Conservation (phyloP, 2,113 vertebrate species). For the Rallus limicola region DNA sequence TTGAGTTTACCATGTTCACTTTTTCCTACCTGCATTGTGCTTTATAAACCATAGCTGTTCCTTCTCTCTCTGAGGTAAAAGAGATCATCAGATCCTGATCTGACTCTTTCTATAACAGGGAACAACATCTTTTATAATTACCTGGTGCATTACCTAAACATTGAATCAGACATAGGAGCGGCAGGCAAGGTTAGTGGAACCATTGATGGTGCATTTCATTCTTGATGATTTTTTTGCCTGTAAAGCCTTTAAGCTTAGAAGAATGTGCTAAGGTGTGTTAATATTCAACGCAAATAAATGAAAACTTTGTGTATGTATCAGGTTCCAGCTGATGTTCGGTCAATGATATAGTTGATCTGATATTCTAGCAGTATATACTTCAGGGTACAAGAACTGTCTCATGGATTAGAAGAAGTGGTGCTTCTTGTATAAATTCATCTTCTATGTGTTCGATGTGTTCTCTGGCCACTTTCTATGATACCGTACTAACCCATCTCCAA, state of each 20-base stretch:
- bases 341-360: not conserved
- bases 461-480: not conserved
- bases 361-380: not conserved
- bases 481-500: not conserved
- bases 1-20: not conserved
- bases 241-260: not conserved
- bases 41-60: rapidly evolving
- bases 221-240: not conserved
- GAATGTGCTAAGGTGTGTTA: not conserved
- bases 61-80: not conserved
- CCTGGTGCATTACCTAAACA: not conserved
- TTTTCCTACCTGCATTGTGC: not conserved
- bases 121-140: not conserved
- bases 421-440: not conserved
- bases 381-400: not conserved
- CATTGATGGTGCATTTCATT: not conserved
- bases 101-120: not conserved
- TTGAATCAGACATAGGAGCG: not conserved
- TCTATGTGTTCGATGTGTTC: not conserved
- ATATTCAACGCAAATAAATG: not conserved
- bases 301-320: not conserved
- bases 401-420: not conserved
- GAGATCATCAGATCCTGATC: not conserved
- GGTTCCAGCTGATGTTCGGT: not conserved
- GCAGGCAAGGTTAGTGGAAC: not conserved